phyloP scores from a whole-genome alignment of 92 coral and sea anemone genomes.

The Porites rus region DNA sequence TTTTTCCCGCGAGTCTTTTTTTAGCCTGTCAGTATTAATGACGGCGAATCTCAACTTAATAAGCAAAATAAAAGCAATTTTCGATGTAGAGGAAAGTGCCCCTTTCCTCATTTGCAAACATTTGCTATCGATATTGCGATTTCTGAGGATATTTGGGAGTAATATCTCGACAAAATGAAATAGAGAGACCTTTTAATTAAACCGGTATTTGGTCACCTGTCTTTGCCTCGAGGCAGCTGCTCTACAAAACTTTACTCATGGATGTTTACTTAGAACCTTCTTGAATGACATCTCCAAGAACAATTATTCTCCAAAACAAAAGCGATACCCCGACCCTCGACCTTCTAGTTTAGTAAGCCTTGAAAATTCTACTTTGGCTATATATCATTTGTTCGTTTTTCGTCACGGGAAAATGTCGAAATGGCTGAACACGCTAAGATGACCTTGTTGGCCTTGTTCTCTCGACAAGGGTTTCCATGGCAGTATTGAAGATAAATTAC shows the following conservation, averaged over 20 bases:
- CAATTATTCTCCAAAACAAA: not conserved
- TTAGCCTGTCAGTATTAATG: not conserved
- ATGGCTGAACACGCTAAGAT: no score
- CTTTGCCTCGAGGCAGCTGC: constrained; percentile 34
- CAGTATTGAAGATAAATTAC: no score
- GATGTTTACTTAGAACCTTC: not conserved
- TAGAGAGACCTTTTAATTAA: constrained; percentile 26
- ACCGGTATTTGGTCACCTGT: constrained; percentile 34
- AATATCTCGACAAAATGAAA: not conserved
- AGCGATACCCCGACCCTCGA: not conserved
- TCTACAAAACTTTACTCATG: constrained; percentile 1
- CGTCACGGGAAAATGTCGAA: no score
- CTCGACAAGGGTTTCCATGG: no score
- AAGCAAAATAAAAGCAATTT: not conserved
- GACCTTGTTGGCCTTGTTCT: no score
- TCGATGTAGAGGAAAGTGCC: not conserved
- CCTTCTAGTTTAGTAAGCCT: not conserved
- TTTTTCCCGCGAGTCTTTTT: not conserved
- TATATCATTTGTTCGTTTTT: no score
- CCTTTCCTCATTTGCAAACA: not conserved
- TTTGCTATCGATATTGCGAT: constrained; percentile 2
- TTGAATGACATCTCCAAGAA: not conserved
- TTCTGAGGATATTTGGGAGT: not conserved
- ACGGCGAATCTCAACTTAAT: not conserved
- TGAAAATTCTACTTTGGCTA: no score